These are phyloP conservation scores for Pseudotriccus pelzelni DNA, from an alignment of 2,797 vertebrate genomes.

Conservation along the genomic window DNA sequence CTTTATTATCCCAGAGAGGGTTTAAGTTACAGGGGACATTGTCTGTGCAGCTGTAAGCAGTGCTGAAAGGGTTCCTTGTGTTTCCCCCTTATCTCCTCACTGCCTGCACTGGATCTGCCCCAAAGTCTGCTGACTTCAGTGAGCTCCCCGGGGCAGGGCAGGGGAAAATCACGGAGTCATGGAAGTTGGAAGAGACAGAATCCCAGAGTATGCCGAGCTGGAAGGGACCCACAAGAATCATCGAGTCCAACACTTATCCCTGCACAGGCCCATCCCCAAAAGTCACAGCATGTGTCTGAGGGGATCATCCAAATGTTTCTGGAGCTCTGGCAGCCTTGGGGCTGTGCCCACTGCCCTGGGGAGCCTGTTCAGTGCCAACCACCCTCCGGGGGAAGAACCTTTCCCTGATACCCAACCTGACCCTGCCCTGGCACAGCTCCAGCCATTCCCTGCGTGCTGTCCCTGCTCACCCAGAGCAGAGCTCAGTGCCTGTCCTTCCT, in stretches of 20 bases:
- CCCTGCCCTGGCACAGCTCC: too few relatives aligned
- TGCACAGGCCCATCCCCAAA: neutral
- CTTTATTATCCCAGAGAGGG: neutral
- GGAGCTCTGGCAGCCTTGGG: neutral
- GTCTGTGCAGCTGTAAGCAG: neutral
- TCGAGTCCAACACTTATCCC: neutral
- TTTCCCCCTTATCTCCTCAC: neutral
- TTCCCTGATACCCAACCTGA: neutral
- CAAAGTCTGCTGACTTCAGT: neutral
- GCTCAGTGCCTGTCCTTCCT: neutral
- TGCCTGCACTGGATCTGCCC: neutral
- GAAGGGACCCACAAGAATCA: neutral
- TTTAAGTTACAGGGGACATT: neutral
- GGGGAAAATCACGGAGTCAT: fast-evolving
- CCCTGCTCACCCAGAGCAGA: neutral
- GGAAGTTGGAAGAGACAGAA: neutral
- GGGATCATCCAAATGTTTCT: neutral
- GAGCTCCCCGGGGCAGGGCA: neutral
- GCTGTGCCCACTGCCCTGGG: too few relatives aligned
- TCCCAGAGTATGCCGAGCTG: neutral
- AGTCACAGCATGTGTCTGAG: neutral
- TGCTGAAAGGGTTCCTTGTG: neutral
- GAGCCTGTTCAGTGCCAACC: neutral
- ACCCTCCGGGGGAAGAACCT: neutral
- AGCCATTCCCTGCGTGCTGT: neutral